Conservation (phyloP, 2,113 vertebrate genomes). For the Sinocyclocheilus anshuiensis region DNA sequence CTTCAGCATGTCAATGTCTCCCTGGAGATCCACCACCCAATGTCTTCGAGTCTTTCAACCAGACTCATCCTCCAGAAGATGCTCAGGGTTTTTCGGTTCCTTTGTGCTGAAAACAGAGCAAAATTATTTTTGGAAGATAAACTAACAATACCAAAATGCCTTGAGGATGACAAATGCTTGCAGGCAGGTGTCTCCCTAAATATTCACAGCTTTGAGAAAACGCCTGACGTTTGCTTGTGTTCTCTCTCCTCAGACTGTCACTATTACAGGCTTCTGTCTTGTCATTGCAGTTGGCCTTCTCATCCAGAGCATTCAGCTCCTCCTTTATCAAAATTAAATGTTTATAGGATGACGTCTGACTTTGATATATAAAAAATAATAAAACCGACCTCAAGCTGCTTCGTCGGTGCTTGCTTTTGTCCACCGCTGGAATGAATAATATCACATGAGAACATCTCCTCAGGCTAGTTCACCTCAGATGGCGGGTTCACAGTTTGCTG, state of each 20-base stretch:
- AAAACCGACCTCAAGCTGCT: not conserved
- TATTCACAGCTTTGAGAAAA: slow-evolving; percentile 4
- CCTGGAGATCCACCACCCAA: slow-evolving; percentile 8
- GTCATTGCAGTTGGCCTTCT: slow-evolving; percentile 12
- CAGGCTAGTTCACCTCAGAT: slow-evolving; percentile 20
- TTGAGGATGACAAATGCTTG: slow-evolving; percentile 38
- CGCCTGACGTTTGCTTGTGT: not conserved
- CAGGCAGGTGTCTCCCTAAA: slow-evolving; percentile 34
- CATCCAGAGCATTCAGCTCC: slow-evolving; percentile 4
- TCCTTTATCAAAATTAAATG: not conserved
- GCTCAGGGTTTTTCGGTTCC: not conserved
- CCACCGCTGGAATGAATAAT: slow-evolving; percentile 9
- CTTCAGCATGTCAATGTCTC: slow-evolving; percentile 31
- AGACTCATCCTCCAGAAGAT: not conserved
- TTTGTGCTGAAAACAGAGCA: slow-evolving; percentile 20
- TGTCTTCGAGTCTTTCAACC: slow-evolving; percentile 33
- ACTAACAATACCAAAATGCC: slow-evolving; percentile 31
- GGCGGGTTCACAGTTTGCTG: slow-evolving; percentile 17
- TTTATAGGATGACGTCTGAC: not conserved
- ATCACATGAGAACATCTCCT: not conserved
- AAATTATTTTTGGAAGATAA: slow-evolving; percentile 44
- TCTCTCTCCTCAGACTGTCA: slow-evolving; percentile 31
- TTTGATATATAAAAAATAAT: not conserved
- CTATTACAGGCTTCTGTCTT: not conserved
- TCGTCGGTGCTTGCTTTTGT: not conserved